phyloP scores from a whole-genome alignment of 2,797 vertebrate genomes.

The Leucoraja ocellata region DNA sequence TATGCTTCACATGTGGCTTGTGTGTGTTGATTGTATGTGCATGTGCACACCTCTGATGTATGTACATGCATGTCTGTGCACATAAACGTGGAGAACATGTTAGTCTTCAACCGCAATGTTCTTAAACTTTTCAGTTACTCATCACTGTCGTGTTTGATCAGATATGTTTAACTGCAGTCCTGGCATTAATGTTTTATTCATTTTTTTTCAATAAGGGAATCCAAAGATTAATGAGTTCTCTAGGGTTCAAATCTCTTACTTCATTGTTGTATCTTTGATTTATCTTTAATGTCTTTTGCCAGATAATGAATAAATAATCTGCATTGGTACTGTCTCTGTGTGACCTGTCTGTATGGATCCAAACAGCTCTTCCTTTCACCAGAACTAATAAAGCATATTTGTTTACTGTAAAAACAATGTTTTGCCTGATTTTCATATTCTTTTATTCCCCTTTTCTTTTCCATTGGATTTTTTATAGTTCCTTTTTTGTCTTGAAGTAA shows the following conservation, averaged over 20 bases:
- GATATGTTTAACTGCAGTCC: conserved; percentile 6
- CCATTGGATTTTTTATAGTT: not conserved
- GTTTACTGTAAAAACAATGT: not conserved
- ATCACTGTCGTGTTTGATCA: not conserved
- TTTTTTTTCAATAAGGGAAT: conserved; percentile 4
- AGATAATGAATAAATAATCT: not conserved
- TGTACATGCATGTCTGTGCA: not conserved
- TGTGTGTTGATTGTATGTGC: not conserved
- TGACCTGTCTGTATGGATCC: not conserved
- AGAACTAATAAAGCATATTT: not conserved
- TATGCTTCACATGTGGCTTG: not conserved
- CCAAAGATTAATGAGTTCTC: conserved; percentile 33
- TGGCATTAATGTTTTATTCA: conserved; percentile 18
- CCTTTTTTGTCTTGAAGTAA: not conserved
- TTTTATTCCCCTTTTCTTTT: not conserved
- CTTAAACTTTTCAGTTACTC: not conserved
- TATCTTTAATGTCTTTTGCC: not conserved
- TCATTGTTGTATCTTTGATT: conserved; percentile 9
- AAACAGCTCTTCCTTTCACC: not conserved
- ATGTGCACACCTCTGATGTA: not conserved
- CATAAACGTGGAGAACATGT: not conserved
- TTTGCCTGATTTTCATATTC: not conserved
- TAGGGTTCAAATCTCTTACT: not conserved
- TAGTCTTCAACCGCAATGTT: not conserved
- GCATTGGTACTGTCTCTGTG: not conserved